phyloP scores from a whole-genome alignment of 2,113 vertebrate species.

The Pituophis catenifer region DNA sequence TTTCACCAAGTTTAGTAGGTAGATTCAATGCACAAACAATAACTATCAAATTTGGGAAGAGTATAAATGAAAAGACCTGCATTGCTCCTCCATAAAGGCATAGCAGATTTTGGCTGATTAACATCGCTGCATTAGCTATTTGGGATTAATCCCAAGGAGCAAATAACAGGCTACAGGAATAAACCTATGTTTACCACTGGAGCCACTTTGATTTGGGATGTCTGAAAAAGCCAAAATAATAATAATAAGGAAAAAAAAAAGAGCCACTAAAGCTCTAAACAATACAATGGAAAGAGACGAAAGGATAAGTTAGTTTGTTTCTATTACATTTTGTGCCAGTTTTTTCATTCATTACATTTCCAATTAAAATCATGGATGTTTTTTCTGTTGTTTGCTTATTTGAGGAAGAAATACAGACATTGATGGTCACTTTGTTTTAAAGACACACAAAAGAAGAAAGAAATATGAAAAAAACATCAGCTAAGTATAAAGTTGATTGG shows the following conservation, averaged over 20 bases:
- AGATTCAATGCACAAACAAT: not conserved
- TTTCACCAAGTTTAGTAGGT: not conserved
- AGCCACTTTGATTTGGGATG: conserved; percentile 23
- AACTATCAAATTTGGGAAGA: not conserved
- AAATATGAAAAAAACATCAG: not conserved
- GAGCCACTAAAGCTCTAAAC: not conserved
- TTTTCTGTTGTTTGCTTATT: not conserved
- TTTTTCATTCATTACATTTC: conserved; percentile 24
- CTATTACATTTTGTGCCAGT: conserved; percentile 13
- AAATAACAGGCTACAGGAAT: conserved; percentile 15
- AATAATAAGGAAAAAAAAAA: not conserved
- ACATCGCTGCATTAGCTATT: conserved; percentile 17
- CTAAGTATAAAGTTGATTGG: not conserved
- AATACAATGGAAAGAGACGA: not conserved
- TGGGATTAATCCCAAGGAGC: conserved; percentile 12
- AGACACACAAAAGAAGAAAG: not conserved
- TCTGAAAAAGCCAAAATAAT: conserved; percentile 4
- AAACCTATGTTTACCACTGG: conserved; percentile 27
- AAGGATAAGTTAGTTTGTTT: conserved; percentile 19
- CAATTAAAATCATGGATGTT: conserved; percentile 11
- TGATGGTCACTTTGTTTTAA: not conserved
- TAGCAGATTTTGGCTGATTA: conserved; percentile 12
- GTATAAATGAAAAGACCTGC: not conserved
- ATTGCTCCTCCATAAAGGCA: conserved; percentile 1
- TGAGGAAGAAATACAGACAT: not conserved